Base-by-base conservation (phyloP, 2,797 vertebrate species). In the Sitta carolinensis region DNA sequence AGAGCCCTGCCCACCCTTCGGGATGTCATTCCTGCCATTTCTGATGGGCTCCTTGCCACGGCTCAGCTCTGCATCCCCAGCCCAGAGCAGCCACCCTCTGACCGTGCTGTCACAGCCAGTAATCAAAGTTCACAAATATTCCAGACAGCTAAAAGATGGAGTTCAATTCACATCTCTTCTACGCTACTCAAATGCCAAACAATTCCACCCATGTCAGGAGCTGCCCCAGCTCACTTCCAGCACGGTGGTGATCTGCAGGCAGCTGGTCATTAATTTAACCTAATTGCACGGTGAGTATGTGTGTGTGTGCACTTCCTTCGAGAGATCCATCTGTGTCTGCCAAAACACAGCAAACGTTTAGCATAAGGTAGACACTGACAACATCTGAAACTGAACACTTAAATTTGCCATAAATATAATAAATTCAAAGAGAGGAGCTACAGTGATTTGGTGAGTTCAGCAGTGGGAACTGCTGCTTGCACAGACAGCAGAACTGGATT, bases 81-180 rank as follows among this genome's bases (percentile, higher is more conserved):
- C 67, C 48, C 62, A 29, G 40, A 32, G 38, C 52, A 36, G 51
- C 10, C 15, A 7, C 72, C 32, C 29, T 4, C 57, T 17, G 54
- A 25, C 50, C 2, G 0, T 0, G 18, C n/a, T 19, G 21, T 47
- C 3, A 0, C 29, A 6, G 32, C 25, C 50, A 20, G 34, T 12
- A 11, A 78, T 14, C 59, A 21, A 23, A 61, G 50, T 4, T 45
- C 66, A 77, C 70, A 89, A 17, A 34, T 36, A 43, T 5, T 23
- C 63, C 52, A 52, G 57, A 13, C 40, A 70, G 15, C 6, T 26
- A 36, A 51, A 11, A 4, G 4, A 10, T 0, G 1, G 32, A 34
- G 22, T 17, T 85, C 32, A 36, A 2, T 19, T 22, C 11, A 3
- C 17, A 13, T n/a, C 52, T 77, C 36, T 8, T 21, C 50, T 11